Evolutionary conservation across 2,797 vertebrate genomes (phyloP), one percentile per base, ranked within the genome.

Genomic region (Saguinus oedipus): DNA sequence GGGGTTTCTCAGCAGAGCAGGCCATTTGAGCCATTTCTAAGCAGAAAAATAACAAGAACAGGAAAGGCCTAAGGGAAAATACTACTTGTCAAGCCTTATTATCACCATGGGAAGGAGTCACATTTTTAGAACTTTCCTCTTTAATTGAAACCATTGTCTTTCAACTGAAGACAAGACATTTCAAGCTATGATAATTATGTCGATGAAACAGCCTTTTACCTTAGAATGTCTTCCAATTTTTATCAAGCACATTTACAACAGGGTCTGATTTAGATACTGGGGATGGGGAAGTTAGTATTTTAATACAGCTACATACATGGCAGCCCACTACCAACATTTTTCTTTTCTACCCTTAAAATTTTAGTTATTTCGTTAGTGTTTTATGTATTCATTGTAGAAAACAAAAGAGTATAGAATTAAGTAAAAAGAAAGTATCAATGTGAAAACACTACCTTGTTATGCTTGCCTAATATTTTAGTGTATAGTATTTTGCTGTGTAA

Each of bases 121-220:
- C 27, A 14, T 39, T 92, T 96, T 94, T 80, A 83, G 89, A 97
- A 97, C 2, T 79, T 89, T 96, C 86, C 27, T 94, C 42, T 78
- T 24, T 94, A 95, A 97, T 24, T 96, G 92, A 97, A 98, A 94
- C 75, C 1, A 11, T 36, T 70, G 44, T 74, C 90, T 96, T 97
- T 97, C 70, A 96, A 87, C 8, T 1, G 72, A 98, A 97, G 95
- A 55, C 42, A 46, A 27, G 72, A 20, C 93, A 93, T 97, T 98
- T 97, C 48, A 95, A 64, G 12, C 6, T 70, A 22, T 76, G 53
- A 53, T 91, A 83, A 94, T 95, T 94, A 36, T 33, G 83, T 88
- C 36, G 72, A 26, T 33, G 7, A 27, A 93, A 76, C 20, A 61
- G 9, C 1, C 26, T 83, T 90, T 95, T 79, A 80, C 27, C 42